Evolutionary conservation across 2,888 invertebrate genomes (phyloP), one percentile per base, ranked within the genome.

Genomic region (Eilema depressum): DNA sequence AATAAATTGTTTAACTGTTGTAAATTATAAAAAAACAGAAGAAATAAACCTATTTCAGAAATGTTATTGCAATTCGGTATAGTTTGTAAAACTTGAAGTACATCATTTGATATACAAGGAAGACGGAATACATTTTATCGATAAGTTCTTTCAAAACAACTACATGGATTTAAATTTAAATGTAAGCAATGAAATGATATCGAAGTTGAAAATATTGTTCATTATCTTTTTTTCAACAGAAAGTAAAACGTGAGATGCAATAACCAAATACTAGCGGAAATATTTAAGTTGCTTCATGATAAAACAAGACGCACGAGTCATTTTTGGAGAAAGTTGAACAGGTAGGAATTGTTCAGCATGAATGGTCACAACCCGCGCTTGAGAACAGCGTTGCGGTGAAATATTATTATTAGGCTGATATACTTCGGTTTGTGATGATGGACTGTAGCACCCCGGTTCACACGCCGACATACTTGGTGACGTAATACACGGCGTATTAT

Each of bases 401-500:
- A 41, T 37, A 12, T 62, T 47, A 56, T 26, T 25, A 28, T 68
- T 62, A 47, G 20, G 20, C 23, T 5, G 30, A 20, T 26, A 33
- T 23, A 14, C 37, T 57, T 60, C n/a, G 1, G 60, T 41, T 60
- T 20, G 28, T 53, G 28, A 33, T 65, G 23, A 37, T 64, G 26
- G 41, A 23, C 12, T 20, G 8, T 61, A 37, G 14, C 62, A 25
- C 28, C 1, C 1, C n/a, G 8, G 47, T 60, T 53, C 59, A 60
- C 60, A 66, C 41, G 59, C 47, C 30, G 47, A 30, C 64, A 69
- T 64, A 47, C 28, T 41, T 66, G 14, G 11, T 69, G 28, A 68
- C 25, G 68, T 64, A 53, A 73, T n/a, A 28, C 28, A 11, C 17
- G 12, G 63, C 30, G n/a, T 71, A 37, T 69, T 71, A 69, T 68